Conservation (phyloP, 2,888 invertebrate species). For the Ctena decussata region DNA sequence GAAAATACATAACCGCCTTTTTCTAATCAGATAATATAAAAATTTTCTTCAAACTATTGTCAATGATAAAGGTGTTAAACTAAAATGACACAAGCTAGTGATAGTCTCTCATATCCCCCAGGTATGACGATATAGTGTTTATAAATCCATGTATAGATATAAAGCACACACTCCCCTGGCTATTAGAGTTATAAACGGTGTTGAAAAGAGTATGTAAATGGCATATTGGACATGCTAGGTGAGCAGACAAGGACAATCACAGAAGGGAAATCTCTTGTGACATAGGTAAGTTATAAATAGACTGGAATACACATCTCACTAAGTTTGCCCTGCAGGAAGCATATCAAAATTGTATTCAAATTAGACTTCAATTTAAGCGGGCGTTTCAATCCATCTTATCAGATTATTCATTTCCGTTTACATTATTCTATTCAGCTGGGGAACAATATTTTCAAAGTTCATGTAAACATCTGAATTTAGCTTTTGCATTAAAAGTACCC, state of each 20-base stretch:
- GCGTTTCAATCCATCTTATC: neutral
- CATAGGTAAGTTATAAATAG: slow-evolving; percentile 13
- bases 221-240: slow-evolving; percentile 54
- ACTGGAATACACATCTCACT: neutral
- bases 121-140: neutral
- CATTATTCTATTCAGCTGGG: too few species aligned
- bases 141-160: slow-evolving; percentile 18
- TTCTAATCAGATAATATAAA: neutral
- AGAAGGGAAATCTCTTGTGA: slow-evolving; percentile 23
- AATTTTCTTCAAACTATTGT: neutral
- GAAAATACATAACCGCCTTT: neutral
- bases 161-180: slow-evolving; percentile 7
- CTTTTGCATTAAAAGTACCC: too few species aligned
- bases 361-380: neutral
- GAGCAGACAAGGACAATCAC: slow-evolving; percentile 38
- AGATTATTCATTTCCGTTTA: neutral
- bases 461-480: too few species aligned
- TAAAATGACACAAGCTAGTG: neutral
- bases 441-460: too few species aligned
- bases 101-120: neutral
- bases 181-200: slow-evolving; percentile 26
- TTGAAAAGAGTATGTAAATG: slow-evolving; percentile 45
- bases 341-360: neutral
- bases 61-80: neutral
- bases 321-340: neutral